Conservation (phyloP, 2,797 vertebrate genomes). For the Anguilla anguilla region DNA sequence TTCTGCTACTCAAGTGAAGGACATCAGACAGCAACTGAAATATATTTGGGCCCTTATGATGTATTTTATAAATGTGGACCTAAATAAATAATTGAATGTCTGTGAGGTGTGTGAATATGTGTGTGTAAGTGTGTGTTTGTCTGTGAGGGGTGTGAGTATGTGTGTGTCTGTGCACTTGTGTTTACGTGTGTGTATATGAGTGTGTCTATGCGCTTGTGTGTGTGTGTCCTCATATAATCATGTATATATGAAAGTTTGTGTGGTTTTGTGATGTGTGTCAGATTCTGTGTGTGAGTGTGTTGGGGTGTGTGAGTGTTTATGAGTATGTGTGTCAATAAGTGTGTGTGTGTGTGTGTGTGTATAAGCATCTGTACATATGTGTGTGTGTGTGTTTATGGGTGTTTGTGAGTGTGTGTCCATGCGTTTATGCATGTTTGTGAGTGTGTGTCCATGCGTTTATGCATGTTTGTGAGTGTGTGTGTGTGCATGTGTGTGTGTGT, state of each 20-base stretch:
- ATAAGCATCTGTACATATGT: neutral
- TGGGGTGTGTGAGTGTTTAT: no score
- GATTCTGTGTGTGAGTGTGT: neutral
- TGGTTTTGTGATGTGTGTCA: neutral
- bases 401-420: neutral
- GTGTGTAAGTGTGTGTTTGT: conserved; percentile 28
- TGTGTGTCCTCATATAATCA: conserved; percentile 15
- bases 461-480: neutral
- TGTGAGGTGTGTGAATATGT: no score
- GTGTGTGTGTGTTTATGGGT: neutral
- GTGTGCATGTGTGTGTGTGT: neutral
- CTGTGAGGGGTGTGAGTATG: conserved; percentile 24
- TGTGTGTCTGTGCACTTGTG: conserved; percentile 25
- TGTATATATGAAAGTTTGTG: neutral
- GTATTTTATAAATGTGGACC: no score
- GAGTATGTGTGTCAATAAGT: neutral
- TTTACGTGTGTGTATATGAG: conserved; percentile 25
- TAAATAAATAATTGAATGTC: no score
- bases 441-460: neutral
- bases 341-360: neutral
- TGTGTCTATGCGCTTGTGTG: conserved; percentile 24
- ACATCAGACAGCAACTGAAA: no score
- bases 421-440: neutral
- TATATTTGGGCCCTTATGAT: no score
- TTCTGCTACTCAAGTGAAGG: no score